Evolutionary conservation across 1,140 invertebrate genomes (phyloP), one percentile per base, ranked within the genome.

Genomic region (Ptiloglossa arizonensis): DNA sequence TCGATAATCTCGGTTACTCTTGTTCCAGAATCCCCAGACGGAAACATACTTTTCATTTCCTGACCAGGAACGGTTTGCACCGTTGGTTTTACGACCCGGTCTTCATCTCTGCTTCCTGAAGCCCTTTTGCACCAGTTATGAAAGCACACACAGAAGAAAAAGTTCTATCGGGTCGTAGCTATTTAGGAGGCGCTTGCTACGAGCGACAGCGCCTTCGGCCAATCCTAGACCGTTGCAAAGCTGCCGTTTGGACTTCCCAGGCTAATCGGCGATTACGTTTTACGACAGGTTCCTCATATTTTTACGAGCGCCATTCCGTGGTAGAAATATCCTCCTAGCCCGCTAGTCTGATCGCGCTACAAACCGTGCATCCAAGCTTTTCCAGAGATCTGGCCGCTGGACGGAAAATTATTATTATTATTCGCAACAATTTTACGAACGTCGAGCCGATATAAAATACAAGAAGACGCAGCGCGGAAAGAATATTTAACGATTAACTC

Each of bases 201-300:
- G 38, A 24, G 46, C 57, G 48, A 38, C 15, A 41, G 32, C 41
- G 29, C 15, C 48, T 50, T 69, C n/a, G 63, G 48, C 72, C 64
- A 62, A 13, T 32, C 63, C 59, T 66, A 64, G 41, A 24, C 59
- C 67, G 35, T 50, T 24, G 17, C 50, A 56, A 35, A 54, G 66
- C 46, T 46, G 17, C 44, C 41, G 64, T 73, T 63, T 62, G 67
- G 64, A 68, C 60, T 81, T 64, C 27, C 59, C 41, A n/a, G 64
- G 75, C 83, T 87, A 87, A 87, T 87, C 86, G 86, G 62, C 77
- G 81, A 87, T 87, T 87, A 87, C 78, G 62, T 86, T 87, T 87
- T 87, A 87, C 75, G 85, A 78, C 59, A 41, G 46, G 77, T 81
- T 79, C 63, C 75, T 81, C 68, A 87, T 87, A 87, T 79, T 87